A percentile compares a stretch with the other conserved stretches of the same genome.
Conservation (phyloP, 2,888 invertebrate genomes). For the Subacronicta megacephala region DNA sequence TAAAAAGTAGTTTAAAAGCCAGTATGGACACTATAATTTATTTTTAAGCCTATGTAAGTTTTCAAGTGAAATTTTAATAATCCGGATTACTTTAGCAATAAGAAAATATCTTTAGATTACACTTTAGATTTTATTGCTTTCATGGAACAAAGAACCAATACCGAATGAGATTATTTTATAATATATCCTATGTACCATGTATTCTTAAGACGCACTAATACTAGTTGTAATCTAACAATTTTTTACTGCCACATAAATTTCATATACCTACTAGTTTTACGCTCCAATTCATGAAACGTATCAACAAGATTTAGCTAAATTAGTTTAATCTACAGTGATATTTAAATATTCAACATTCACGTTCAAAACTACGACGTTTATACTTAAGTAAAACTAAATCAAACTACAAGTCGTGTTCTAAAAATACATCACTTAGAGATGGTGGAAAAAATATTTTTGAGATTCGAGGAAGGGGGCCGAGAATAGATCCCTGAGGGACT, state of each 20-base stretch:
- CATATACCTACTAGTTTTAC: slow-evolving; percentile 22
- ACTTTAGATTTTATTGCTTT: too few species aligned
- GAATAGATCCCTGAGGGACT: slow-evolving; percentile 88
- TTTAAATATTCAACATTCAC: slow-evolving; percentile 50
- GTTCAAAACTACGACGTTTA: slow-evolving; percentile 60
- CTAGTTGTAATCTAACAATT: slow-evolving; percentile 6
- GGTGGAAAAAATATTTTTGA: slow-evolving; percentile 75
- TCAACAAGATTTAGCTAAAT: slow-evolving; percentile 34
- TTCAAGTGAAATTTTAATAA: too few species aligned
- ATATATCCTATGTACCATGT: background rate
- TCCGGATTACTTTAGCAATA: too few species aligned
- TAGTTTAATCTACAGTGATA: slow-evolving; percentile 45
- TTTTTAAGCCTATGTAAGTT: too few species aligned
- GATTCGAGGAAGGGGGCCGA: slow-evolving; percentile 79
- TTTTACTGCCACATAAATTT: slow-evolving; percentile 22
- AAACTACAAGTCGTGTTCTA: slow-evolving; percentile 78
- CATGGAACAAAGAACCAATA: too few species aligned
- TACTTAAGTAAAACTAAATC: slow-evolving; percentile 76
- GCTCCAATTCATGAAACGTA: slow-evolving; percentile 14
- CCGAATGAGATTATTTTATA: background rate
- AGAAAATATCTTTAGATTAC: too few species aligned
- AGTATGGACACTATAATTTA: too few species aligned
- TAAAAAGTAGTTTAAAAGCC: too few species aligned
- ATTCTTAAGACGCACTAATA: background rate
- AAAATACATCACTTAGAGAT: slow-evolving; percentile 84